Conservation (phyloP, 1,140 invertebrate genomes). For the Temnothorax curvispinosus region DNA sequence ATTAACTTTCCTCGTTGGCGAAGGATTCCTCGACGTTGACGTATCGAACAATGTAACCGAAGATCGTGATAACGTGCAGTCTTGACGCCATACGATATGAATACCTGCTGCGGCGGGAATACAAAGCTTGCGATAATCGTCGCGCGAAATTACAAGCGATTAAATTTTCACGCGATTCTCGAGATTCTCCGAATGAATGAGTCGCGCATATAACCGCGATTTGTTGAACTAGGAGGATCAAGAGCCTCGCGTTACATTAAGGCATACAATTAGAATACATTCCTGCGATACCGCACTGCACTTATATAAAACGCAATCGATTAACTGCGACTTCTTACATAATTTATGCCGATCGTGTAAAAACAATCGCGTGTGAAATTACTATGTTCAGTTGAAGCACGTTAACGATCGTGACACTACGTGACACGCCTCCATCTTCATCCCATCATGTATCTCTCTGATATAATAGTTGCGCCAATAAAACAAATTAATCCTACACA, state of each 20-base stretch:
- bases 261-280: not conserved
- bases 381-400: not conserved
- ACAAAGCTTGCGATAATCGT: not conserved
- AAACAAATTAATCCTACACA: conserved; percentile 7
- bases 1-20: not conserved
- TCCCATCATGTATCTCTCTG: not conserved
- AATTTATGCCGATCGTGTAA: conserved; percentile 12
- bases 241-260: not conserved
- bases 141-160: conserved; percentile 28
- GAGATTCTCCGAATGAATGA: not conserved
- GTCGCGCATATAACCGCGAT: not conserved
- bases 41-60: not conserved
- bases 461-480: not conserved
- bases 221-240: conserved; percentile 9
- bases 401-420: not conserved
- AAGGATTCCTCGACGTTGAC: not conserved
- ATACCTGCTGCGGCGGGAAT: not conserved
- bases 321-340: conserved; percentile 11
- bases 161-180: conserved; percentile 6
- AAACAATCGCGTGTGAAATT: not conserved
- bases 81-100: not conserved
- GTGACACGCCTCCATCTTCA: not conserved
- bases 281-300: not conserved
- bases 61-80: not conserved
- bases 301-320: not conserved